Evolutionary conservation across 2,888 invertebrate species (phyloP), one percentile per base, ranked within the genome.

Genomic region (Listrodromus nycthemerus): DNA sequence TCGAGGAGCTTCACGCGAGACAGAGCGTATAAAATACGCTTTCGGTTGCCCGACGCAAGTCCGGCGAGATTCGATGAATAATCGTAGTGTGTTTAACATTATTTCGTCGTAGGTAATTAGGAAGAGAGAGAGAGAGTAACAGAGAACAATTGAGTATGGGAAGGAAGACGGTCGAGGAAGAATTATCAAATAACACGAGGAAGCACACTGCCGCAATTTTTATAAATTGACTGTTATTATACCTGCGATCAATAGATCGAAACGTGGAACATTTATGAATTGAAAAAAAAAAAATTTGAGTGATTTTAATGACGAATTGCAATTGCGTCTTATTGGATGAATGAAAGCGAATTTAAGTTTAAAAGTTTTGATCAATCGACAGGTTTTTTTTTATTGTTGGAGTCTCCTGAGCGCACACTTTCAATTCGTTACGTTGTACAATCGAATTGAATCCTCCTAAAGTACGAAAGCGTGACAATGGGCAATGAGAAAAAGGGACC

Each of bases 131-230:
- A 61, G 45, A 37, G 24, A 37, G n/a, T 30, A 10, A 79, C n/a
- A 61, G 24, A 30, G 50, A 76, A n/a, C 13, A 58, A 71, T 76
- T 84, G 85, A 81, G 75, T 74, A 76, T 86, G 69, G 77, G 52
- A 81, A 74, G 77, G 58, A 70, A 81, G 81, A 78, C 81, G 78
- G 84, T 81, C 67, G 85, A 30, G 24, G 66, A 48, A 58, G 65
- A 84, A 88, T 88, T 85, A 88, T 88, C 80, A 85, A 16, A 89
- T 87, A 87, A 88, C 89, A 89, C 87, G 86, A 88, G 83, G 73
- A 87, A 90, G 89, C 89, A 90, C 92, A 92, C 92, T 92, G 91
- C 91, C 91, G 89, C 89, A 90, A 90, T 91, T 91, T 91, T 91
- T 86, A 90, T 91, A 88, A 90, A 88, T 89, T 89, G 86, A 91